These are phyloP conservation scores for Zenarchopterus dispar DNA, from an alignment of 2,797 vertebrate genomes.

Conservation along the genomic window DNA sequence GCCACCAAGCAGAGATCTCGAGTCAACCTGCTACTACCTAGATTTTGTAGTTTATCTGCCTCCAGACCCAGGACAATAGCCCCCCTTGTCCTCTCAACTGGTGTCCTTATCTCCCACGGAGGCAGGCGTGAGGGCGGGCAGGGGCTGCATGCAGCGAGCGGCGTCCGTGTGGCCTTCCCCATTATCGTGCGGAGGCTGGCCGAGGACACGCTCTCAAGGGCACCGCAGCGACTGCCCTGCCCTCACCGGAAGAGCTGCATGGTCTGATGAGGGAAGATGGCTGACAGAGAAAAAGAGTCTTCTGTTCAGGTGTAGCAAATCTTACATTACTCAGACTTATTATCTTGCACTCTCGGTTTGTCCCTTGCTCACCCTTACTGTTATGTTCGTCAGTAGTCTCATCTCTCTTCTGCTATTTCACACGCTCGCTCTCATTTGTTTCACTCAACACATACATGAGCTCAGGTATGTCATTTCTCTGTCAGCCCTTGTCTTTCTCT, in stretches of 20 bases:
- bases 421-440: constrained; percentile 11
- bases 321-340: constrained; percentile 14
- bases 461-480: constrained; percentile 9
- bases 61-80: constrained; percentile 15
- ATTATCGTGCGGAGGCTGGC: constrained; percentile 62
- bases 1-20: constrained; percentile 7
- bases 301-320: constrained; percentile 13
- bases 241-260: constrained; percentile 42
- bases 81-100: constrained; percentile 42
- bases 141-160: constrained; percentile 28
- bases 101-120: constrained; percentile 62
- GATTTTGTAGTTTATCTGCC: constrained; percentile 25
- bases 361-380: background rate
- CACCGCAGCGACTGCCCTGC: constrained; percentile 50
- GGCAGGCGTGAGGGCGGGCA: constrained; percentile 54
- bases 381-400: constrained; percentile 1
- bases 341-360: constrained; percentile 3
- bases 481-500: constrained; percentile 17
- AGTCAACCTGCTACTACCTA: constrained; percentile 10
- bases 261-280: constrained; percentile 49
- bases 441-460: background rate
- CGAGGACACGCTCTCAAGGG: constrained; percentile 72
- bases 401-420: constrained; percentile 14
- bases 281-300: constrained; percentile 23
- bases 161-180: constrained; percentile 55